Evolutionary conservation across 2,797 vertebrate genomes (phyloP).

Genomic region (Galaxias olidus): DNA sequence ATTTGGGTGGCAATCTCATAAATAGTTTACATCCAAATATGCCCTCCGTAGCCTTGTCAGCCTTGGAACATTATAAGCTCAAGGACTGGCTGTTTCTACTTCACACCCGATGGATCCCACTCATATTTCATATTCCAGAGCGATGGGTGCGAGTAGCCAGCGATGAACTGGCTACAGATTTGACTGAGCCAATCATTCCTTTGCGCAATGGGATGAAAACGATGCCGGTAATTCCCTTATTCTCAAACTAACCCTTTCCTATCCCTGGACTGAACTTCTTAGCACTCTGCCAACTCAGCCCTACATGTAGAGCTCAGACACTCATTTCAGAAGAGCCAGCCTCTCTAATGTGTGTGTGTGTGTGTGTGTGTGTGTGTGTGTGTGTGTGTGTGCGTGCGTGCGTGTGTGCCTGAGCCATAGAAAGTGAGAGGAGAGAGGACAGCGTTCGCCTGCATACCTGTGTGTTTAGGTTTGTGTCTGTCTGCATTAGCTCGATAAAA

Average conservation of each 20-base stretch:
- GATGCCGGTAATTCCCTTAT: conserved; percentile 45
- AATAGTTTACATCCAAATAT: conserved; percentile 64
- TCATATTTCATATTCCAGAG: conserved; percentile 35
- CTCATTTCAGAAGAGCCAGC: conserved; percentile 19
- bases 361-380: conserved; percentile 1
- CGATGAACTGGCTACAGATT: conserved; percentile 37
- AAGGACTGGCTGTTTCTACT: conserved; percentile 11
- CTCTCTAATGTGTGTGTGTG: conserved; percentile 7
- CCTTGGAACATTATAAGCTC: conserved; percentile 9
- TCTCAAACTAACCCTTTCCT: conserved; percentile 29
- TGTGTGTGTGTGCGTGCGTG: neutral
- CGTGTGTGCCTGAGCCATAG: conserved; percentile 3
- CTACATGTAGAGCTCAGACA: conserved; percentile 29
- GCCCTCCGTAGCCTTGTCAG: conserved; percentile 32
- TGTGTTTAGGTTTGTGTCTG: neutral
- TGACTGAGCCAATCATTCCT: conserved; percentile 39
- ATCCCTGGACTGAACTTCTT: conserved; percentile 25
- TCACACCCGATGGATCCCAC: conserved; percentile 35
- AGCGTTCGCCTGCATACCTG: neutral
- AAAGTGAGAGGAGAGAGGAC: too few relatives aligned
- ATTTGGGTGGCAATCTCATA: conserved; percentile 57
- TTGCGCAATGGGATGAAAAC: conserved; percentile 42
- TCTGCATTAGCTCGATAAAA: neutral
- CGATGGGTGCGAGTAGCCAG: conserved; percentile 18
- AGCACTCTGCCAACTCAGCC: conserved; percentile 43